phyloP scores from a whole-genome alignment of 1,140 invertebrate genomes.

The Amphibalanus amphitrite region DNA sequence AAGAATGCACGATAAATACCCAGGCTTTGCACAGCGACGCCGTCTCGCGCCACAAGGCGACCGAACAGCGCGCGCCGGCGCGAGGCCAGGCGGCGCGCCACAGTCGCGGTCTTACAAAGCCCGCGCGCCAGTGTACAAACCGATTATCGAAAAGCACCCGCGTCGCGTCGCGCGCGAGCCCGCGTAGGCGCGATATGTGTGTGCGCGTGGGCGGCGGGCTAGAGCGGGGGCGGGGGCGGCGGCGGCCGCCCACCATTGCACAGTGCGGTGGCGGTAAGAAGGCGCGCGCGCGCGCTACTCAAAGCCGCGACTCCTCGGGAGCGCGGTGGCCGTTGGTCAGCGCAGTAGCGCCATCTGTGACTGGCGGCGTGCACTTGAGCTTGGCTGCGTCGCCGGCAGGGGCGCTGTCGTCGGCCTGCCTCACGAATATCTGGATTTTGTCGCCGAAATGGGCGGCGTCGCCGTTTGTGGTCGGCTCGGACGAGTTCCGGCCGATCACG shows the following conservation, averaged over 20 bases:
- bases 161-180: too few relatives aligned
- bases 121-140: background rate
- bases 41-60: background rate
- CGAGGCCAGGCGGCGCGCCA: background rate
- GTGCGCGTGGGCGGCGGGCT: too few relatives aligned
- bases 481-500: background rate
- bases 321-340: background rate
- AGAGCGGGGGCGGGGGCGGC: background rate
- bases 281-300: background rate
- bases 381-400: background rate
- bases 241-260: background rate
- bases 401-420: background rate
- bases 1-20: constrained; percentile 1
- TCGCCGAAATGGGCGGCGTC: background rate
- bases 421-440: background rate
- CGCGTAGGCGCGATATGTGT: background rate
- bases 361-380: background rate
- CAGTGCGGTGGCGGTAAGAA: background rate
- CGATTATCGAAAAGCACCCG: constrained; percentile 1
- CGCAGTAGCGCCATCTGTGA: background rate
- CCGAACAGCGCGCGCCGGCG: background rate
- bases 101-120: background rate
- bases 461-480: background rate
- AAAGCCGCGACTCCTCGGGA: background rate
- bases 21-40: background rate